Evolutionary conservation across 2,113 vertebrate genomes (phyloP), one percentile per base, ranked within the genome.

Genomic region (Pelobates fuscus): DNA sequence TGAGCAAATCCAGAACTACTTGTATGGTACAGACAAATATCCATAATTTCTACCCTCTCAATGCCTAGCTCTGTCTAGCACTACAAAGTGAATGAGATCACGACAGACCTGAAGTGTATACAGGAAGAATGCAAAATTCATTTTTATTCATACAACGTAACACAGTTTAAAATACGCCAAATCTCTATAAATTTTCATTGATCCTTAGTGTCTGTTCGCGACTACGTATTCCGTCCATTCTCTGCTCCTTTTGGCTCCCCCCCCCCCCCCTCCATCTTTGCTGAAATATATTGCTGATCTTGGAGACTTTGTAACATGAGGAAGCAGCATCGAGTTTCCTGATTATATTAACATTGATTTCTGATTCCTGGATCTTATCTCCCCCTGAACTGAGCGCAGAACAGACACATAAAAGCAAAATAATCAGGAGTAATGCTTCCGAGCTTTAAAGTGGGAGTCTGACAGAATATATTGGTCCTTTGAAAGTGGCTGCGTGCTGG

Each of bases 311-410:
- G 64, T 68, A 77, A 61, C 73, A 61, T 32, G 25, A 82, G 77
- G 75, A 85, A 81, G 81, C 82, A 82, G 82, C 82, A 81, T 76
- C 80, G 78, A 84, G 74, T 88, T 88, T 83, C 84, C 73, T 83
- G 69, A 74, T 55, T 83, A 82, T 82, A 82, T 70, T 88, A 84
- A 80, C 82, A 88, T 82, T 82, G 86, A 90, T 89, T 90, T 87
- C 81, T 65, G 62, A 62, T 80, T 80, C 81, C 71, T 14, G 73
- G 65, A 52, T 77, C 74, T 54, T 77, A 84, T 84, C 81, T 86
- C 78, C 75, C 85, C 82, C 67, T 81, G 82, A 81, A 70, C 78
- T 68, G 77, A 83, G 78, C n/a, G 8, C 81, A 83, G 72, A 80
- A 87, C 71, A 81, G 77, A 80, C 44, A 65, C 70, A 80, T 81